A percentile compares a stretch with the other conserved stretches of the same genome.
These are phyloP conservation scores for Poeciliopsis turneri DNA, from an alignment of 2,797 vertebrate species.

Conservation along the genomic window DNA sequence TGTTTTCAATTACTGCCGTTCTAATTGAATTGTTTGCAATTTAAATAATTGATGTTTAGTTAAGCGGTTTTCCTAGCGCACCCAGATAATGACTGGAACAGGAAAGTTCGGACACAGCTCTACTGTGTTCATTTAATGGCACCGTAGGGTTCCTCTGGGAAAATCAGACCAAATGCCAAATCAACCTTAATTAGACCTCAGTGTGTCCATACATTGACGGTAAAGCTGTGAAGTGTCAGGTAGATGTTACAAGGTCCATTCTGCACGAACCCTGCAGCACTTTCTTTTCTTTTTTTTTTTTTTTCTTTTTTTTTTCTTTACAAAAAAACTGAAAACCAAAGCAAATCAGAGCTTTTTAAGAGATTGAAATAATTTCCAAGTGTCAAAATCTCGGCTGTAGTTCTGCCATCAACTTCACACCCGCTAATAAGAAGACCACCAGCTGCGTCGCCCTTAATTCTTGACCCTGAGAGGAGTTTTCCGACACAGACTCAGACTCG, in stretches of 20 bases:
- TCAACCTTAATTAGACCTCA: slow-evolving; percentile 5
- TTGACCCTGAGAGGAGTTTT: slow-evolving; percentile 21
- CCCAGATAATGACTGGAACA: no score
- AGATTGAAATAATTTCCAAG: background rate
- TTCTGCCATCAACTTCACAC: background rate
- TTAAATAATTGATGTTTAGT: background rate
- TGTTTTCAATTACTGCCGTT: background rate
- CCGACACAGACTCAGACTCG: slow-evolving; percentile 7
- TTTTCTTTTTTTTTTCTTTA: background rate
- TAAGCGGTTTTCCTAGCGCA: background rate
- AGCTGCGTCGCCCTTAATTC: slow-evolving; percentile 7
- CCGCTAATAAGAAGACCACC: background rate
- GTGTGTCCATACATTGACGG: background rate
- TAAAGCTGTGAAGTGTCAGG: background rate
- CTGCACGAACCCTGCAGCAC: background rate
- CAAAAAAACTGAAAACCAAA: background rate
- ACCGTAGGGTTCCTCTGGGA: background rate
- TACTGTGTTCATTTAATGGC: background rate
- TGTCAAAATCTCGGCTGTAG: background rate
- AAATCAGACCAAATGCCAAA: background rate
- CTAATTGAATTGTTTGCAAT: background rate
- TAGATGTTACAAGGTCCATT: background rate
- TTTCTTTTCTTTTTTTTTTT: background rate
- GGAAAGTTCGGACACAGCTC: background rate
- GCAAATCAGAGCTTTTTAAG: background rate